Base-by-base conservation (phyloP, 2,797 vertebrate species). In the Artibeus lituratus region DNA sequence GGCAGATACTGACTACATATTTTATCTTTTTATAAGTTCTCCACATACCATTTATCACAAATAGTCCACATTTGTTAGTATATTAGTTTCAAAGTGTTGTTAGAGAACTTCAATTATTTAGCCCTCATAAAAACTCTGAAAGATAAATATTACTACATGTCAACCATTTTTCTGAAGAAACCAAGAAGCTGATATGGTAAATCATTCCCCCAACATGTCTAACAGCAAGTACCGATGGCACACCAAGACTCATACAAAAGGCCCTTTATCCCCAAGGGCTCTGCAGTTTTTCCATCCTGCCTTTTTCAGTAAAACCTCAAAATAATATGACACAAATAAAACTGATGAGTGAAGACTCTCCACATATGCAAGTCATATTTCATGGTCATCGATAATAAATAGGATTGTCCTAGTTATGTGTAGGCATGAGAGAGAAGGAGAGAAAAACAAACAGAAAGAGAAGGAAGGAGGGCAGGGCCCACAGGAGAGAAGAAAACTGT, bases 301-400 rank as follows among this genome's bases (percentile, higher is more conserved):
- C 49, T 83, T 94, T 81, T 93, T 65, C 51, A 81, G 29, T 77
- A 77, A 96, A 88, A 92, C 4, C 14, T 73, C 78, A 65, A 91
- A 47, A 57, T 22, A 95, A 91, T 85, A 86, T 92, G 80, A 88
- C 22, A 70, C 82, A 82, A 96, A 96, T 69, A 69, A 88, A 94
- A 74, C 47, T 55, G 69, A 53, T 69, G 35, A 92, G 18, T 51
- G 59, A 92, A 94, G 72, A 88, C 2, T 72, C 35, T 51, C 8
- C 10, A 29, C 32, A 67, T 15, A n/a, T 18, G 11, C 12, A 73
- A 94, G 35, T 49, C 19, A 77, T 67, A 67, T 10, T 80, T 92
- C 51, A 72, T 39, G 32, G n/a, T 42, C 69, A 78, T 89, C 89
- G 87, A 87, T 83, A 91, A 18, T 26, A 91, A 76, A 76, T 77